phyloP scores from a whole-genome alignment of 1,140 invertebrate species.

The Whitmania pigra region DNA sequence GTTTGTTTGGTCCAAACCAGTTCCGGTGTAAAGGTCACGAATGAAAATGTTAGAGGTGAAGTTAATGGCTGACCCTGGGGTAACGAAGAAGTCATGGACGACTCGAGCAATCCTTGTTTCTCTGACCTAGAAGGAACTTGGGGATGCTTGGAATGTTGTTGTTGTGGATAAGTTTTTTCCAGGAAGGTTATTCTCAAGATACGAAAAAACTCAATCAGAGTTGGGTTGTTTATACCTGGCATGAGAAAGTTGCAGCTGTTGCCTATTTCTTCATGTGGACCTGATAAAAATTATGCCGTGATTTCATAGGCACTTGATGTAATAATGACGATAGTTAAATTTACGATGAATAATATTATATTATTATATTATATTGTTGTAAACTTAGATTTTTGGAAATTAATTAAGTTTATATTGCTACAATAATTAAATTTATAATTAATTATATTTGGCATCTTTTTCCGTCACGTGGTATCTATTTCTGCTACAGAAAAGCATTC shows the following conservation, averaged over 20 bases:
- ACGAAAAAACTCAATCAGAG: slow-evolving; percentile 17
- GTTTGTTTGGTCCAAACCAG: slow-evolving; percentile 14
- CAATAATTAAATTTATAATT: no score
- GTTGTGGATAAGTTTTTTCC: background rate
- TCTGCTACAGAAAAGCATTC: no score
- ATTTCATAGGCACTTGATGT: background rate
- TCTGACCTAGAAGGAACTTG: background rate
- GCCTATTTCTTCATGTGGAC: slow-evolving; percentile 17
- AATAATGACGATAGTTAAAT: background rate
- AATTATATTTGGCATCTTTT: no score
- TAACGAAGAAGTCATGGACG: slow-evolving; percentile 36
- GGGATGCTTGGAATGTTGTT: background rate
- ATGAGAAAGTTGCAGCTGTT: slow-evolving; percentile 12
- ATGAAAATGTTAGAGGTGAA: slow-evolving; percentile 1
- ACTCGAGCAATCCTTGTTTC: background rate
- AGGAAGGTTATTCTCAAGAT: slow-evolving; percentile 13
- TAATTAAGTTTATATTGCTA: no score
- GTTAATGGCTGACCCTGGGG: background rate
- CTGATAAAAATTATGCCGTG: slow-evolving; percentile 4
- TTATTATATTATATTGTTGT: no score
- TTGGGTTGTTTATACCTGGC: slow-evolving; percentile 13
- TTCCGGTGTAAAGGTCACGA: slow-evolving; percentile 20
- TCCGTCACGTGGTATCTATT: no score
- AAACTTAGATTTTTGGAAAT: no score
- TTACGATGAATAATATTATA: background rate